Evolutionary conservation across 2,888 invertebrate genomes (phyloP).

Genomic region (Lasioglossum vierecki): DNA sequence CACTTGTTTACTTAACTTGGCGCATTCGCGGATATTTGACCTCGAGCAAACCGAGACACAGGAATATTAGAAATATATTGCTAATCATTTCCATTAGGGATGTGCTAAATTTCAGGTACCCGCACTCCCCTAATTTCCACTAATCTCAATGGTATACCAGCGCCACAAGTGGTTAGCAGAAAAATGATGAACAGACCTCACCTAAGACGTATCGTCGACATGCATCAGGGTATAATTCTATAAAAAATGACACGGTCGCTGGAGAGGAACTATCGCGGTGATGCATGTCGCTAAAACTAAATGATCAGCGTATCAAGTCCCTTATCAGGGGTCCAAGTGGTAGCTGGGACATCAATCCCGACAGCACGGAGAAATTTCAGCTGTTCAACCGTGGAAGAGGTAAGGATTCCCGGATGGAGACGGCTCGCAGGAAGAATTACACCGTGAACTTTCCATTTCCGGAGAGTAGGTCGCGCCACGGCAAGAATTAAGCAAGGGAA

Average conservation of each 20-base stretch:
- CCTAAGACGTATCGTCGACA: not conserved
- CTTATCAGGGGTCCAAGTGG: not conserved
- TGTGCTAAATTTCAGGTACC: too few species aligned
- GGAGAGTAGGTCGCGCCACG: slow-evolving; percentile 8
- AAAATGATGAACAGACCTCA: not conserved
- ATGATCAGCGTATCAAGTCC: not conserved
- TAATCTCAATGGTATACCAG: not conserved
- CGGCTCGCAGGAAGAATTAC: slow-evolving; percentile 28
- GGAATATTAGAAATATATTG: not conserved
- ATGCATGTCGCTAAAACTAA: not conserved
- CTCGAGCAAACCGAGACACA: too few species aligned
- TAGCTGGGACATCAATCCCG: not conserved
- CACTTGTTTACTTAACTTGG: not conserved
- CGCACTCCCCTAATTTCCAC: not conserved
- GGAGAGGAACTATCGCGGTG: not conserved
- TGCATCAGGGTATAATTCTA: not conserved
- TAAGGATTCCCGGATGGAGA: not conserved
- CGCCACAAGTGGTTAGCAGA: slow-evolving; percentile 4
- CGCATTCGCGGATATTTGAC: too few species aligned
- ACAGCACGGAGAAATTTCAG: not conserved
- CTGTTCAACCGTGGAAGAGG: not conserved
- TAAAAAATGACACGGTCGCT: not conserved
- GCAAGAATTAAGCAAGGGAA: slow-evolving; percentile 48
- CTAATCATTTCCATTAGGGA: too few species aligned
- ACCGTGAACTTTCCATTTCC: slow-evolving; percentile 23